Conservation (phyloP, 2,888 invertebrate genomes). For the Lasioglossum morio region DNA sequence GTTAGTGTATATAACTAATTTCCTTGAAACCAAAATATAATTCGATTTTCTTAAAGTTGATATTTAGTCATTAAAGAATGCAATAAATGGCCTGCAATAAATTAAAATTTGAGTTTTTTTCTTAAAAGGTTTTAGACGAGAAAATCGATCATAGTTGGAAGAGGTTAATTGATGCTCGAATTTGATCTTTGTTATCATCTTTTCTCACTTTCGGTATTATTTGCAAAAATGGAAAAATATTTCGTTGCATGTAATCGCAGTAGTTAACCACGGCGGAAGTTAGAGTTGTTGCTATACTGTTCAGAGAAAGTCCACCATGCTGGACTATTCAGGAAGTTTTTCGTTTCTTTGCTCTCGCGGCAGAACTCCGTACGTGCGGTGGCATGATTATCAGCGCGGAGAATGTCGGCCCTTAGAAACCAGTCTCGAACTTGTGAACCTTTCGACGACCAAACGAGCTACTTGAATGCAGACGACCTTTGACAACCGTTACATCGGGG, state of each 20-base stretch:
- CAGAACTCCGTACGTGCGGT: slow-evolving; percentile 42
- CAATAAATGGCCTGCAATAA: no score
- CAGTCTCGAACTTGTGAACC: slow-evolving; percentile 50
- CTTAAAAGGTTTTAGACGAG: no score
- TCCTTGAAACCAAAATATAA: no score
- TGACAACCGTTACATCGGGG: slow-evolving; percentile 25
- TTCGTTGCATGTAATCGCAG: neutral
- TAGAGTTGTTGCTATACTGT: slow-evolving; percentile 14
- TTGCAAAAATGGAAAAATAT: neutral
- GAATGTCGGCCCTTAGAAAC: slow-evolving; percentile 46
- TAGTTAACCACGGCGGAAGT: slow-evolving; percentile 21
- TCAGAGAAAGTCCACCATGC: slow-evolving; percentile 16
- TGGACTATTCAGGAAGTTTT: slow-evolving; percentile 36
- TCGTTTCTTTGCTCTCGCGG: slow-evolving; percentile 46
- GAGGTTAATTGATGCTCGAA: no score
- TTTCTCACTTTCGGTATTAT: neutral
- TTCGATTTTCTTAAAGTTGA: no score
- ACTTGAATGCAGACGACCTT: slow-evolving; percentile 55
- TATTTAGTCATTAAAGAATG: no score
- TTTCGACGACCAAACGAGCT: slow-evolving; percentile 57
- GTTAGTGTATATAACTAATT: no score
- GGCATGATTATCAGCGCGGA: slow-evolving; percentile 53
- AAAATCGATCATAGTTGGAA: no score
- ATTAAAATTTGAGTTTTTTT: no score
- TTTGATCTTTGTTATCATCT: neutral